phyloP scores from a whole-genome alignment of 2,797 vertebrate genomes.

The Alca torda region DNA sequence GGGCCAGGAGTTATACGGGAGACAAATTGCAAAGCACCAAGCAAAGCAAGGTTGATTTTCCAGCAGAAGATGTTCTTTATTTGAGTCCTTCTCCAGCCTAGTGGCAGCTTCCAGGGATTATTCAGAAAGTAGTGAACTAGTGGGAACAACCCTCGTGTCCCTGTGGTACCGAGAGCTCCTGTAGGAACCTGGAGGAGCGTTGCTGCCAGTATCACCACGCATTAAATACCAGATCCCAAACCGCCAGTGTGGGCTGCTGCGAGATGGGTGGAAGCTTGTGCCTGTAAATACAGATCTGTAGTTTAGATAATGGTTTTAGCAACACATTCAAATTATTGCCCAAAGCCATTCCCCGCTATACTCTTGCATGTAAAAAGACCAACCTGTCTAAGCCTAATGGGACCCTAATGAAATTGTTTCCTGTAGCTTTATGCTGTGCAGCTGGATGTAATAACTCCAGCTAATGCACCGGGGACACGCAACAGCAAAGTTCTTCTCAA shows the following conservation, averaged over 20 bases:
- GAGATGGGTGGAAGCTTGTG: background rate
- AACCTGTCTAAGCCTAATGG: background rate
- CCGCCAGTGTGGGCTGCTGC: fast-evolving
- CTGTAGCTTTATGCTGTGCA: background rate
- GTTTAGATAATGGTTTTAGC: constrained; percentile 11
- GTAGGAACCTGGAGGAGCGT: background rate
- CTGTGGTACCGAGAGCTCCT: background rate
- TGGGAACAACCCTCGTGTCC: fast-evolving
- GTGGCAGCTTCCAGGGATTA: background rate
- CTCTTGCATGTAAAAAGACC: background rate
- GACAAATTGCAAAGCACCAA: background rate
- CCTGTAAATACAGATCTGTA: background rate
- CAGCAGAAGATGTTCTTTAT: background rate
- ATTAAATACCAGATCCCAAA: background rate
- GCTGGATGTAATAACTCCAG: background rate
- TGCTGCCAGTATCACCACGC: background rate
- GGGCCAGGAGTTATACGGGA: background rate
- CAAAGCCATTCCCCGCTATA: background rate
- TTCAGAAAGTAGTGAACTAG: background rate
- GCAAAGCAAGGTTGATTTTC: background rate
- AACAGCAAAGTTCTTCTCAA: background rate
- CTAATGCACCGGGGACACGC: background rate
- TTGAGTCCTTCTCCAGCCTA: background rate
- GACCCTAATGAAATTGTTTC: constrained; percentile 16
- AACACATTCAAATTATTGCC: background rate